Conservation (phyloP, 2,113 vertebrate genomes). For the Camelus bactrianus region DNA sequence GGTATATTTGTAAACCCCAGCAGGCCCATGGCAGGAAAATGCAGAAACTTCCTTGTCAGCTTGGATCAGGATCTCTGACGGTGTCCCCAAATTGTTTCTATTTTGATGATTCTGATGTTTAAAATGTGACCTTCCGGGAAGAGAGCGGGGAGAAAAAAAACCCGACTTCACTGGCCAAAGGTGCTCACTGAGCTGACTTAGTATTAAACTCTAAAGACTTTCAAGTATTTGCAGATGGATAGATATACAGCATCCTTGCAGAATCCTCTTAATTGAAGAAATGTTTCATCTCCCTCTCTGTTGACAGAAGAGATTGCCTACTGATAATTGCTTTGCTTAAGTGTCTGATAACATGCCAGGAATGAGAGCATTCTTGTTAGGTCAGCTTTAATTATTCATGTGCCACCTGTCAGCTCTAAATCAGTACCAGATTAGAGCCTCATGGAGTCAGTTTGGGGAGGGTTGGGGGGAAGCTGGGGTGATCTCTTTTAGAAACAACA, state of each 20-base stretch:
- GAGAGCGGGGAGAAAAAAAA: neutral
- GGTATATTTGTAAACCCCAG: neutral
- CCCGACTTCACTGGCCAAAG: constrained; percentile 7
- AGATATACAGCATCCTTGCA: constrained; percentile 73
- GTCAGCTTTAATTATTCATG: constrained; percentile 91
- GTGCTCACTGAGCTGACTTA: constrained; percentile 31
- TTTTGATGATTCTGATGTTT: constrained; percentile 39
- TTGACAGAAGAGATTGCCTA: constrained; percentile 88
- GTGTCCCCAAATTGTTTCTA: neutral
- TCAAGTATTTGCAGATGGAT: constrained; percentile 80
- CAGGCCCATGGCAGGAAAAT: neutral
- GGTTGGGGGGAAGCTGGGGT: constrained; percentile 63
- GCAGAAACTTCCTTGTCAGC: constrained; percentile 19
- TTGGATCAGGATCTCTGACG: neutral
- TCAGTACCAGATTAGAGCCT: constrained; percentile 84
- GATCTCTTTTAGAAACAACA: constrained; percentile 82
- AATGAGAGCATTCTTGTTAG: constrained; percentile 89
- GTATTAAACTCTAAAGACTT: constrained; percentile 69
- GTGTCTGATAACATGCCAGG: constrained; percentile 90
- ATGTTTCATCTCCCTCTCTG: constrained; percentile 86
- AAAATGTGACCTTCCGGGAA: constrained; percentile 42
- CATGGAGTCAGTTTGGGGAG: constrained; percentile 73
- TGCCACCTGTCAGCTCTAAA: constrained; percentile 89
- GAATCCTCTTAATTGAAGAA: constrained; percentile 84
- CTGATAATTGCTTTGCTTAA: constrained; percentile 91